Evolutionary conservation across 2,113 vertebrate genomes (phyloP), one percentile per base, ranked within the genome.

Genomic region (Piliocolobus tephrosceles): DNA sequence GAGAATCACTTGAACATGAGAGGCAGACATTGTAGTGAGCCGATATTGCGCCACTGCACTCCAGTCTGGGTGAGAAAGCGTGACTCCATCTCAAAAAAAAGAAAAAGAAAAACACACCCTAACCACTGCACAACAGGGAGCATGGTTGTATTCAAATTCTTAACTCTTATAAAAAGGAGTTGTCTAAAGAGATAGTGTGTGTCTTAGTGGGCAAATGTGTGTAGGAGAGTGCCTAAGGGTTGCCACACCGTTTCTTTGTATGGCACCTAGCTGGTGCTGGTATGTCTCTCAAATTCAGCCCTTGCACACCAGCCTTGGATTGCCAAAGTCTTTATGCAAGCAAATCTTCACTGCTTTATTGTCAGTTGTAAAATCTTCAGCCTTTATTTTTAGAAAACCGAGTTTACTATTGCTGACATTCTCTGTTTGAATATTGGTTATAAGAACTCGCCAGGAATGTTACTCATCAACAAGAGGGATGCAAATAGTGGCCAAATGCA

Each of bases 201-300:
- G 47, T 57, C 10, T 93, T 55, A 79, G n/a, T 0, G 1, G 2
- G 13, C 13, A 50, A 20, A 43, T 55, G 2, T 55, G 7, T 72
- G 14, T 6, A 50, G 22, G 68, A 76, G 2, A 47, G 6, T 13
- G 16, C 1, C 17, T 16, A 25, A 45, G 11, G 6, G 23, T 17
- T 40, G 32, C 2, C 8, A 52, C 23, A 12, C 12, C 6, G 6
- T 81, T 64, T 78, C 45, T 81, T 78, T 35, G 35, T 30, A 35
- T 43, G 13, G 2, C 16, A 35, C 90, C 27, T 30, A 20, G 35
- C 1, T 17, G 4, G 2, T 25, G 35, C 1, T 17, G 4, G 2
- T 25, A 18, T n/a, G 32, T 80, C 6, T 27, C 52, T 64, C 18
- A n/a, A n/a, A 68, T 58, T 75, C 58, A 80, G 11, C 13, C 2